Evolutionary conservation across 2,797 vertebrate species (phyloP).

Genomic region (Sciaenops ocellatus): DNA sequence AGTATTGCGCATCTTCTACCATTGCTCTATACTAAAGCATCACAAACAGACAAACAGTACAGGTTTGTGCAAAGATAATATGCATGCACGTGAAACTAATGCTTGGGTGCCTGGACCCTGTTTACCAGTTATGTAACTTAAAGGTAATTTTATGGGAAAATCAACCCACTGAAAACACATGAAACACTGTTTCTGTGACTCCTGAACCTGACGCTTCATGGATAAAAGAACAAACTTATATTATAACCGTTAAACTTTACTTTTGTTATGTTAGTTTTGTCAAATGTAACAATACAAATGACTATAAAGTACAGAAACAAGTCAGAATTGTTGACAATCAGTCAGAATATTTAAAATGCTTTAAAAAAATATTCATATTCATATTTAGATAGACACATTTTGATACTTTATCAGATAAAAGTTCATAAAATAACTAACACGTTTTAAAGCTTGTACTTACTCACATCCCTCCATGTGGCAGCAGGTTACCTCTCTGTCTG

Average conservation of each 20-base stretch:
- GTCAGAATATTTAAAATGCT: background rate
- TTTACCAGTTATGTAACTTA: background rate
- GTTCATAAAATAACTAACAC: background rate
- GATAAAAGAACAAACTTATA: background rate
- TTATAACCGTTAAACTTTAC: background rate
- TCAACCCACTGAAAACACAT: background rate
- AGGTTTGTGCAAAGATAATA: constrained; percentile 3
- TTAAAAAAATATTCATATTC: background rate
- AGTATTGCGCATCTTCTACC: background rate
- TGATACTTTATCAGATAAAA: background rate
- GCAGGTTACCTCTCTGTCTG: constrained; percentile 19
- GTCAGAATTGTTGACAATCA: background rate
- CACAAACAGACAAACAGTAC: background rate
- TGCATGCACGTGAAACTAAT: background rate
- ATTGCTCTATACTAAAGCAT: background rate
- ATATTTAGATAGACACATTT: background rate
- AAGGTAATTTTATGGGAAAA: background rate
- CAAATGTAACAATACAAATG: too few species aligned
- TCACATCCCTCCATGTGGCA: constrained; percentile 5
- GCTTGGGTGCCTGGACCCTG: background rate
- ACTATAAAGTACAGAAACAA: too few species aligned
- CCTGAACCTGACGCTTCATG: background rate
- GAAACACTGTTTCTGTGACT: background rate
- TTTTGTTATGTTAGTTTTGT: background rate
- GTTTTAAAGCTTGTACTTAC: constrained; percentile 29